Base-by-base conservation (phyloP, 2,888 invertebrate species). In the Pyrrhosoma nymphula region DNA sequence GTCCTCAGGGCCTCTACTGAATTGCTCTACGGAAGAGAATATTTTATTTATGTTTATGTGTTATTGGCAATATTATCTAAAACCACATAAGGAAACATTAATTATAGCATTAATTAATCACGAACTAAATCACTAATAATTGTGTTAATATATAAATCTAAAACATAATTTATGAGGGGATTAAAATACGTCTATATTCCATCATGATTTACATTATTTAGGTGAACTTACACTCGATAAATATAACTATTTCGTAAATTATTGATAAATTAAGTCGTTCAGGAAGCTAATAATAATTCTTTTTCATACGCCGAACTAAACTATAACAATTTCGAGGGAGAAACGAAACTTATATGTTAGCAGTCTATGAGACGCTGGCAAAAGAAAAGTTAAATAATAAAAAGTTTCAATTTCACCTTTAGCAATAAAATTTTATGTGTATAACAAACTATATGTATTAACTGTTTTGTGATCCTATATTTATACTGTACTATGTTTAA, bases 31-130 rank as follows among this genome's bases (percentile, higher is more conserved):
- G 82, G n/a, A 30, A 30, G 18, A 82, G 82, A 82, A 35, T 82
- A 35, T 82, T 69, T 82, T 35, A 82, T 82, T 82, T 82, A 82
- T 35, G 35, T 18, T 30, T 82, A 82, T 82, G 3, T 82, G 18
- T 35, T 35, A 82, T 82, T 82, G 82, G 82, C 82, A 82, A 82
- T 82, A 82, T 35, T 82, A 82, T 35, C 30, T 82, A 35, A 82
- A 82, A 82, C 82, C 82, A 82, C 35, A 35, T 82, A 82, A 82
- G 82, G 82, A 82, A 82, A 82, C 56, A 60, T 91, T 93, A 93
- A 93, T 69, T 93, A 93, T 93, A 93, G 93, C 35, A 47, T 26
- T 69, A 93, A 93, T 93, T 69, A 93, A 69, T 47, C 35, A 69
- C 35, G 63, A 69, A 69, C 69, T 60, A 63, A 93, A 69, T 93